Evolutionary conservation across 2,888 invertebrate species (phyloP).

Genomic region (Nesidiocoris tenuis): DNA sequence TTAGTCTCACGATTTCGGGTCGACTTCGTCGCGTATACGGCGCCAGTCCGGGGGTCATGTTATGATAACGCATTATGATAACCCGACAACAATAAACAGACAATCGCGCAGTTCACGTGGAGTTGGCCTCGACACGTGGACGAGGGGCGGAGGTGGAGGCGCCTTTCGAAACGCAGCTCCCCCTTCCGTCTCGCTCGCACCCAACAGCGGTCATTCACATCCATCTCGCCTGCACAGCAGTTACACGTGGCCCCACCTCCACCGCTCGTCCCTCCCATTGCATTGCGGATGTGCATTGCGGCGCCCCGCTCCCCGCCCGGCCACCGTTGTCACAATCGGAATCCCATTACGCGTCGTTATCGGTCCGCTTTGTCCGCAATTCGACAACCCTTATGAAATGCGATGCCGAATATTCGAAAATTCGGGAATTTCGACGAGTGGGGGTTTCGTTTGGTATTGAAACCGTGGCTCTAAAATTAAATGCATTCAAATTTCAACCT

Average conservation of each 20-base stretch:
- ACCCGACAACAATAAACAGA: no score
- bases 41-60: no score
- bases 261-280: background rate
- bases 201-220: conserved; percentile 32
- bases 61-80: no score
- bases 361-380: background rate
- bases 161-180: conserved; percentile 28
- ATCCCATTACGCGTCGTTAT: background rate
- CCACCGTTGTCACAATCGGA: conserved; percentile 5
- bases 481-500: no score
- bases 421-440: no score
- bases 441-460: no score
- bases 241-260: conserved; percentile 31
- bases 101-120: conserved; percentile 26
- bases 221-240: conserved; percentile 34
- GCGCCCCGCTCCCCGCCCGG: background rate
- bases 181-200: background rate
- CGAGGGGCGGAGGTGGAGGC: conserved; percentile 11
- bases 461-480: no score
- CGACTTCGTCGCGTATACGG: no score
- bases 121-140: background rate
- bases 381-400: no score
- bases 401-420: no score
- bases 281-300: background rate
- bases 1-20: no score